These are phyloP conservation scores for Cromileptes altivelis DNA, from an alignment of 2,113 vertebrate genomes.

Conservation along the genomic window DNA sequence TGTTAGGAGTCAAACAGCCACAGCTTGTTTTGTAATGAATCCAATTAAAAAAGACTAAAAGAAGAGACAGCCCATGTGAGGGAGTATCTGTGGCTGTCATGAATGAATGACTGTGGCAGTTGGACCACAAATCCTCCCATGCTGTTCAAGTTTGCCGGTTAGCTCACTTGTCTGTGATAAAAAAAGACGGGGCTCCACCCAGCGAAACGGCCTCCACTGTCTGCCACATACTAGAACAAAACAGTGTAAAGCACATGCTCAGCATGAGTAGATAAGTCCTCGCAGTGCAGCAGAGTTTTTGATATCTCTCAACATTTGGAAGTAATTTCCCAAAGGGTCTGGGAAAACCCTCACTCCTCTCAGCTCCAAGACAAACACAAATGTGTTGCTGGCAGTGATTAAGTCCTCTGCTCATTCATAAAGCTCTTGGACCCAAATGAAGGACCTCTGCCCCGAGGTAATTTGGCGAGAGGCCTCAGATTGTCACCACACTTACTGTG, in stretches of 20 bases:
- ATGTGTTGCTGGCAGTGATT: conserved; percentile 69
- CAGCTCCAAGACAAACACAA: conserved; percentile 73
- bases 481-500: conserved; percentile 32
- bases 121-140: conserved; percentile 37
- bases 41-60: not conserved
- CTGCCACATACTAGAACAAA: conserved; percentile 26
- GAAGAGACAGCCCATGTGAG: not conserved
- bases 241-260: not conserved
- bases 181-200: not conserved
- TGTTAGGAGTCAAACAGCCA: not conserved
- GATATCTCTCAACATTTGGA: conserved; percentile 75
- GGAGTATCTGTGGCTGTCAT: conserved; percentile 31
- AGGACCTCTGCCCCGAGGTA: conserved; percentile 46
- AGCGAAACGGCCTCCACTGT: not conserved
- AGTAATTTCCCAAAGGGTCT: conserved; percentile 70
- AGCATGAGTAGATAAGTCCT: not conserved
- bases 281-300: conserved; percentile 21
- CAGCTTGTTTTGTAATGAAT: conserved; percentile 12
- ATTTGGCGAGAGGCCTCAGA: conserved; percentile 46
- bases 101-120: conserved; percentile 32
- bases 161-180: not conserved
- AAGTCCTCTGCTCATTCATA: conserved; percentile 55
- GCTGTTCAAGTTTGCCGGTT: conserved; percentile 7
- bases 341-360: conserved; percentile 39
- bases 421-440: conserved; percentile 40